These are phyloP conservation scores for Pterocles gutturalis DNA, from an alignment of 2,113 vertebrate species.

Conservation along the genomic window DNA sequence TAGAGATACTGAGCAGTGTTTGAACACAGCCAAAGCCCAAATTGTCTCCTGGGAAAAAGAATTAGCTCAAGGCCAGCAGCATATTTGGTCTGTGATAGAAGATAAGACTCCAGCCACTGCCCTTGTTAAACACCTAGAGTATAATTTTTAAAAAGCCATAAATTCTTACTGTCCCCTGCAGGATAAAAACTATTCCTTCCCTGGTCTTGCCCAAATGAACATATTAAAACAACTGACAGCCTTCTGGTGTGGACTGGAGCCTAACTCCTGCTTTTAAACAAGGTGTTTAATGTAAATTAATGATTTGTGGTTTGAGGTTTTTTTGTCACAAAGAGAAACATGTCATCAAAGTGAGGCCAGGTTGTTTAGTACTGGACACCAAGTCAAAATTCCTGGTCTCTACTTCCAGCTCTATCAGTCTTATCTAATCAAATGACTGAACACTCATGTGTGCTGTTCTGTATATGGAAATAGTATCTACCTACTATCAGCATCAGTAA, in stretches of 20 bases:
- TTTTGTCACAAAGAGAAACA: background rate
- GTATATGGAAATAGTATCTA: background rate
- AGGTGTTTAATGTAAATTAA: background rate
- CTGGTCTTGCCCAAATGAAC: accelerated
- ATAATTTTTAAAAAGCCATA: background rate
- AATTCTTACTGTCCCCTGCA: background rate
- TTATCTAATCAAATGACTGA: background rate
- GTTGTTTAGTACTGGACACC: background rate
- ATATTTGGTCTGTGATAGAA: background rate
- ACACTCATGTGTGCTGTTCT: accelerated
- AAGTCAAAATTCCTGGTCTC: background rate
- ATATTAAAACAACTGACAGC: background rate
- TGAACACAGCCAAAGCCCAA: background rate
- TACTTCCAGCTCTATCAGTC: background rate
- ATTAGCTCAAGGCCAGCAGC: background rate
- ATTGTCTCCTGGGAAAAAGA: background rate
- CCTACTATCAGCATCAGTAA: background rate
- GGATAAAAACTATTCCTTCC: background rate
- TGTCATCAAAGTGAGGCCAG: background rate
- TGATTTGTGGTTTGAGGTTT: background rate
- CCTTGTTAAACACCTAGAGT: background rate
- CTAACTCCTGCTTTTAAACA: background rate
- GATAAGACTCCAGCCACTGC: background rate
- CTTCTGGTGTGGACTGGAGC: background rate
- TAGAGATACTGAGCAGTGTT: background rate